Evolutionary conservation across 2,888 invertebrate species (phyloP), one percentile per base, ranked within the genome.

Genomic region (Nezara viridula): DNA sequence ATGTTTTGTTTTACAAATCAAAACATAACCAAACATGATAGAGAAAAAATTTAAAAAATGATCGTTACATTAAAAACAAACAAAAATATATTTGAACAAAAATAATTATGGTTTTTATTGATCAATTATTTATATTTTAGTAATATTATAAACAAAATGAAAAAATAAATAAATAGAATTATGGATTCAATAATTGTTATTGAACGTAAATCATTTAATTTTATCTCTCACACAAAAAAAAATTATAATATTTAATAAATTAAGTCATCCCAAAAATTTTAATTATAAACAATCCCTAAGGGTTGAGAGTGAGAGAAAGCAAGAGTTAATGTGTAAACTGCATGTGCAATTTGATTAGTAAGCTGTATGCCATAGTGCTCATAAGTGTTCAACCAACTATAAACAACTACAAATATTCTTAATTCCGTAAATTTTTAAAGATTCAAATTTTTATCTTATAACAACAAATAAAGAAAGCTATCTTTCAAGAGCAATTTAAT

Each of bases 401-500:
- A 14, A 27, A 60, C 27, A 60, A 27, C 60, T 12, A 27, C 14
- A 60, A 12, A 60, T n/a, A 27, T 27, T 60, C 27, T 55, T 27
- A n/a, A 27, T 27, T 12, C 55, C 12, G 27, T 27, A 14, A 60
- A 60, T 60, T 60, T 60, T 60, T n/a, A 60, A 27, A 60, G 27
- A 60, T 27, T 60, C 14, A 12, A 27, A 60, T 60, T 27, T 60
- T 27, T 66, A 66, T 32, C 19, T 32, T 32, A 66, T 32, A 66
- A 66, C 27, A 60, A 60, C 32, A 66, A 66, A 66, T 21, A 32
- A 66, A 66, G 66, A 37, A 60, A 66, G 66, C 32, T 66, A 66
- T 66, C 66, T 66, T 66, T 66, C 66, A 66, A 66, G 66, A 66
- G 66, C 66, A 5, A 66, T 37, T 66, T 32, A 32, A 66, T 60